Conservation (phyloP, 2,888 invertebrate species). For the Lucinisca nassula region DNA sequence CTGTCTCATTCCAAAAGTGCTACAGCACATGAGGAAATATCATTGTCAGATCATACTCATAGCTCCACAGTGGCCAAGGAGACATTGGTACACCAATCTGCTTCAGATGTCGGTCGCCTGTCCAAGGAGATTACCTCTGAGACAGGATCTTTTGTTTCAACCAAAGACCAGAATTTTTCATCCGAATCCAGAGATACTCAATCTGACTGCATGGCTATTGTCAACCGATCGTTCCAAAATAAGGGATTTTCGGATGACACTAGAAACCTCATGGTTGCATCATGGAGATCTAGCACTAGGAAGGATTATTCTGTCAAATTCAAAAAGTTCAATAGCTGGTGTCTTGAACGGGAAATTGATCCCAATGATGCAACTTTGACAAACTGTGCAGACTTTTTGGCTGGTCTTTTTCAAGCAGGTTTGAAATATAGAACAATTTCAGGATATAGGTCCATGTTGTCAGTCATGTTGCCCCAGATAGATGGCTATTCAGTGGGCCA, state of each 20-base stretch:
- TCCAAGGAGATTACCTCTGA: conserved; percentile 24
- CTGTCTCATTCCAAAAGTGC: conserved; percentile 18
- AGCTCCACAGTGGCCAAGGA: conserved; percentile 55
- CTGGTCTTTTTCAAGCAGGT: conserved; percentile 24
- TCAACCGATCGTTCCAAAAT: conserved; percentile 45
- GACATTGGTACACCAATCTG: conserved; percentile 21
- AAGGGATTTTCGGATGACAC: conserved; percentile 52
- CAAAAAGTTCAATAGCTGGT: conserved; percentile 60
- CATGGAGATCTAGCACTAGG: conserved; percentile 55
- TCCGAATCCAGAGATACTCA: conserved; percentile 47
- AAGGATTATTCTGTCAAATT: conserved; percentile 57
- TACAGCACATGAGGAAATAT: conserved; percentile 45
- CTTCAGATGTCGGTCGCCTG: conserved; percentile 17
- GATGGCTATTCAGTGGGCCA: conserved; percentile 9
- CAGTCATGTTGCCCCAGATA: conserved; percentile 21
- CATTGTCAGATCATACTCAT: conserved; percentile 59
- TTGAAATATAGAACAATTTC: background rate
- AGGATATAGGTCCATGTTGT: conserved; percentile 43
- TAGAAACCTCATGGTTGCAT: conserved; percentile 55
- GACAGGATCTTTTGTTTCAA: conserved; percentile 39
- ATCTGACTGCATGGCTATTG: conserved; percentile 63
- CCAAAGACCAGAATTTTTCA: conserved; percentile 44
- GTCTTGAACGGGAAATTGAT: conserved; percentile 54
- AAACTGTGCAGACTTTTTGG: conserved; percentile 45
- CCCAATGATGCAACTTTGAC: conserved; percentile 44